Evolutionary conservation across 2,113 vertebrate species (phyloP), one percentile per base, ranked within the genome.

Genomic region (Platysternon megacephalum): DNA sequence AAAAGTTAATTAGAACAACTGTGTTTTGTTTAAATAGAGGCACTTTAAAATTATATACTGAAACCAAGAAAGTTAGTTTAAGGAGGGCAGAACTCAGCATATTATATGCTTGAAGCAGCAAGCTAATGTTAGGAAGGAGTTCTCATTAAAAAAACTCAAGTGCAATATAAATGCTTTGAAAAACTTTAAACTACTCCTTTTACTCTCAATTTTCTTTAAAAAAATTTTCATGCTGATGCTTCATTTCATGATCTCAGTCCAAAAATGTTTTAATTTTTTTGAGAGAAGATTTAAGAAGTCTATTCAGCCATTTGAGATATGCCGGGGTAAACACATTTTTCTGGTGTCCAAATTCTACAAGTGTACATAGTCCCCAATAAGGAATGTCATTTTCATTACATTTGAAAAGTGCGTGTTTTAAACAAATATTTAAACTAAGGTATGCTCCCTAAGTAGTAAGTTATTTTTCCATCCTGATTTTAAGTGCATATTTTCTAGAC

Each of bases 31-130:
- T 35, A 65, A 65, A 29, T 32, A 95, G 93, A 95, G 79, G 88
- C 93, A 81, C 44, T 95, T 95, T 80, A 85, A 92, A 56, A 92
- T 87, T 11, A 65, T 86, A 92, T 56, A 89, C 84, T 35, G 87
- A 93, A 84, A 96, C 56, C 53, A 93, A 65, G 65, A 61, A 96
- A 93, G 49, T 86, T n/a, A n/a, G n/a, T n/a, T n/a, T n/a, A n/a
- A n/a, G n/a, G n/a, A n/a, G n/a, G 58, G 32, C 61, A 65, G 29
- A 35, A 35, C 12, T 35, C 61, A 35, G 32, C 61, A 65, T 46
- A 46, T 46, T 46, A 46, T 46, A 46, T 46, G 44, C 44, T 46
- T 46, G 44, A 46, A 46, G 44, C 32, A 65, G 61, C 61, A 65
- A 65, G 32, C 61, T 65, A 65, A 16, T 9, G 32, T 65, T 65